Percentiles rank a stretch among this genome's conserved stretches.
Conservation (phyloP, 92 coral and sea anemone species). For the Palythoa caribaeorum region DNA sequence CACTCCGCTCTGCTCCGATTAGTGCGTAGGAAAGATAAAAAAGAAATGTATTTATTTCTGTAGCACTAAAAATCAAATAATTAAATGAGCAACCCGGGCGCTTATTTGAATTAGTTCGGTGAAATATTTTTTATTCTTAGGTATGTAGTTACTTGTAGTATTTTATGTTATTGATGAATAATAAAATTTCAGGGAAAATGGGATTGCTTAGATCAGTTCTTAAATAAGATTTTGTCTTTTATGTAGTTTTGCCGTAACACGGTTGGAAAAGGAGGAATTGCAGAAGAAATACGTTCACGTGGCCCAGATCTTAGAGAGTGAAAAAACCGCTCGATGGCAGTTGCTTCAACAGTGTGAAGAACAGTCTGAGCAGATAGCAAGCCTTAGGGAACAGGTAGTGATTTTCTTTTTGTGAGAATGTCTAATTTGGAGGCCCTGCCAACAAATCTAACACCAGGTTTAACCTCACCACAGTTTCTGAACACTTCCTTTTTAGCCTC, state of each 20-base stretch:
- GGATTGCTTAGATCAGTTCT: background rate
- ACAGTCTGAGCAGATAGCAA: constrained; percentile 79
- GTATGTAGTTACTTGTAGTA: no score
- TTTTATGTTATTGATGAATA: background rate
- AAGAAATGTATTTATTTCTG: no score
- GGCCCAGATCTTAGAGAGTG: constrained; percentile 90
- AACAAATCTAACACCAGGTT: no score
- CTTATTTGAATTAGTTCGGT: no score
- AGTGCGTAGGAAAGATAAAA: no score
- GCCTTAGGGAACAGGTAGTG: constrained; percentile 78
- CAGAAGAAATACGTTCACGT: constrained; percentile 83
- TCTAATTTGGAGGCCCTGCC: background rate
- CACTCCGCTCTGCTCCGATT: no score
- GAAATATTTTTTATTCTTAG: no score
- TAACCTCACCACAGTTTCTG: no score
- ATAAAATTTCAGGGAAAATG: background rate
- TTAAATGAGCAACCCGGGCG: no score
- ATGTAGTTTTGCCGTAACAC: constrained; percentile 83
- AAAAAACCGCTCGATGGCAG: constrained; percentile 94
- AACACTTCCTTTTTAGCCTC: no score
- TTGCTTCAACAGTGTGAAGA: constrained; percentile 92
- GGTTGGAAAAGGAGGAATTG: constrained; percentile 83
- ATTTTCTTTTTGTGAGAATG: background rate
- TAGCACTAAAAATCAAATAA: no score
- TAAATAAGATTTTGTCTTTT: background rate